Conservation (phyloP, 2,888 invertebrate species). For the Phaedon cochleariae region DNA sequence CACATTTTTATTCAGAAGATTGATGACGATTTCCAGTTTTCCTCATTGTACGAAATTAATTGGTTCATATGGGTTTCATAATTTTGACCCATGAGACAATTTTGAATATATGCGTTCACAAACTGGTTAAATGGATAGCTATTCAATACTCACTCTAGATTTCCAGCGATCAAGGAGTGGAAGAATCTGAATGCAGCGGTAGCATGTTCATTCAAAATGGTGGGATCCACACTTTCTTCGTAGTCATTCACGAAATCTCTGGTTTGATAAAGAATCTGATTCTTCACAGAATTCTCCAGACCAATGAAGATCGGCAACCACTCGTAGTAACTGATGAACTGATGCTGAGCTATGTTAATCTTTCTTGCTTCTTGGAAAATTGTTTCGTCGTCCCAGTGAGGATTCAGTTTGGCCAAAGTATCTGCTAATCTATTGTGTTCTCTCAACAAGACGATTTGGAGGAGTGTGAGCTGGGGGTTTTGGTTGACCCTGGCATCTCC, state of each 20-base stretch:
- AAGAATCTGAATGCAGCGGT: constrained; percentile 79
- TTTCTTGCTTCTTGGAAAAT: constrained; percentile 77
- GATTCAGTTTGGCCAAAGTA: constrained; percentile 70
- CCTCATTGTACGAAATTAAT: too few relatives aligned
- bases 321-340: constrained; percentile 80
- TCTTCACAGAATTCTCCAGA: constrained; percentile 68
- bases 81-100: too few relatives aligned
- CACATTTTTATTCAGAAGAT: too few relatives aligned
- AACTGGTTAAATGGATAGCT: too few relatives aligned
- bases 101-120: too few relatives aligned
- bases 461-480: constrained; percentile 74
- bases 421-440: constrained; percentile 80
- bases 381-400: constrained; percentile 79
- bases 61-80: too few relatives aligned
- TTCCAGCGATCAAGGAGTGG: constrained; percentile 76
- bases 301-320: constrained; percentile 80
- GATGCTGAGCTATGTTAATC: constrained; percentile 74
- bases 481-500: constrained; percentile 77
- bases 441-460: constrained; percentile 73
- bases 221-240: constrained; percentile 71
- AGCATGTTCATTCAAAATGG: constrained; percentile 74
- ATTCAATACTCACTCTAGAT: constrained; percentile 75
- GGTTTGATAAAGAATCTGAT: constrained; percentile 70
- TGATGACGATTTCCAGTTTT: too few relatives aligned
- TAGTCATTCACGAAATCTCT: constrained; percentile 73